Evolutionary conservation across 2,888 invertebrate genomes (phyloP).

Genomic region (Agonopterix arenella): DNA sequence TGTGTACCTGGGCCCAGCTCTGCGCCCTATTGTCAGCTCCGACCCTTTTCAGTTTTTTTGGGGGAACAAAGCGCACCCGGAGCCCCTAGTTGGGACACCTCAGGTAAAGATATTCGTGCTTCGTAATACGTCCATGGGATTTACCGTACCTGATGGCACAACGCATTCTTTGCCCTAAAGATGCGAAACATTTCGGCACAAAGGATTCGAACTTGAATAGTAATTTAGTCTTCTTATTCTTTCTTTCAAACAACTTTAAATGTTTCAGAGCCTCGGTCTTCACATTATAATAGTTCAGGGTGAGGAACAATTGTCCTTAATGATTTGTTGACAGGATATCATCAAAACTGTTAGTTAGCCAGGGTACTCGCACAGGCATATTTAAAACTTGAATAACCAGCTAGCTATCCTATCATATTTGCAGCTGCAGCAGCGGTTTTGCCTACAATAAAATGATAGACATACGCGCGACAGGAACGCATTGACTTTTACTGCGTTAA

Average conservation of each 20-base stretch:
- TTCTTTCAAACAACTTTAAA: too few species aligned
- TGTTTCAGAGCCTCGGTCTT: too few species aligned
- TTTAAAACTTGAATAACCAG: constrained; percentile 38
- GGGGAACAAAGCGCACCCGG: constrained; percentile 53
- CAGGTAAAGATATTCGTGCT: constrained; percentile 60
- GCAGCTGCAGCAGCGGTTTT: constrained; percentile 38
- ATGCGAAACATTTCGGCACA: constrained; percentile 16
- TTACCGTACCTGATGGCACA: constrained; percentile 34
- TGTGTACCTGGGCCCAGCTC: constrained; percentile 32
- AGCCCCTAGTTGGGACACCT: constrained; percentile 41
- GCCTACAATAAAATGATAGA: constrained; percentile 31
- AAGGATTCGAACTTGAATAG: too few species aligned
- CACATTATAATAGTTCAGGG: too few species aligned
- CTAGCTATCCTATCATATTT: constrained; percentile 19
- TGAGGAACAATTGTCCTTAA: too few species aligned
- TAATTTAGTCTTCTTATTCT: too few species aligned
- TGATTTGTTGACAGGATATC: too few species aligned
- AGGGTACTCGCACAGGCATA: too few species aligned
- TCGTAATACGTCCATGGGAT: constrained; percentile 41
- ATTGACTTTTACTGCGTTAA: constrained; percentile 30
- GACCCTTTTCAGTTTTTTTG: constrained; percentile 70
- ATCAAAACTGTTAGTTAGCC: too few species aligned
- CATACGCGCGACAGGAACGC: constrained; percentile 26
- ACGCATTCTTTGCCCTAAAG: constrained; percentile 37
- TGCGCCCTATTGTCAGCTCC: constrained; percentile 40